Evolutionary conservation across 2,113 vertebrate species (phyloP).

Genomic region (Mohoua ochrocephala): DNA sequence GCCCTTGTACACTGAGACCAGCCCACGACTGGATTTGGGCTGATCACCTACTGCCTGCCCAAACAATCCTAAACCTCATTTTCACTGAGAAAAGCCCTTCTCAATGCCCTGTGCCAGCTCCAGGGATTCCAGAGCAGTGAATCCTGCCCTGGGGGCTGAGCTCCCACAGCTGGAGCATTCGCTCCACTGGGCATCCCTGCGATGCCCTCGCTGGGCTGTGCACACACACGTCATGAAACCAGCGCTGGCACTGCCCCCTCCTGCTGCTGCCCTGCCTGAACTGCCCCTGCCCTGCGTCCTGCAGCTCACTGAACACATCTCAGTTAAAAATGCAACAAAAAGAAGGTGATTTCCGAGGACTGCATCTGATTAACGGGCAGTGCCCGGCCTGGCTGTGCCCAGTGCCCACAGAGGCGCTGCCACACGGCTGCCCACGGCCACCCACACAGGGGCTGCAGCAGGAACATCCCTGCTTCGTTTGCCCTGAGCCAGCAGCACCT

Average conservation of each 20-base stretch:
- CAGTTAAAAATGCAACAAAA: not conserved
- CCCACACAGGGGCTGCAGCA: not conserved
- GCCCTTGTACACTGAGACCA: not conserved
- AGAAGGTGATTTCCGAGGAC: not conserved
- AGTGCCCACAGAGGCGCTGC: rapidly evolving
- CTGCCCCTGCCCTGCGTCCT: not conserved
- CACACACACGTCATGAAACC: not conserved
- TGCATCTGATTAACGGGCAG: not conserved
- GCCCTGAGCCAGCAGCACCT: not conserved
- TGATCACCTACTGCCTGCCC: not conserved
- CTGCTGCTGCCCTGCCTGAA: rapidly evolving
- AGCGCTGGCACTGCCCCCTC: not conserved
- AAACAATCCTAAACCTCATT: not conserved
- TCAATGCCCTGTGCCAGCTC: not conserved
- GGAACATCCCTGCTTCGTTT: rapidly evolving
- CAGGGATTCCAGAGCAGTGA: not conserved
- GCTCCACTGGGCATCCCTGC: not conserved
- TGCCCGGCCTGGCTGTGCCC: not conserved
- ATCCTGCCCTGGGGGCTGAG: not conserved
- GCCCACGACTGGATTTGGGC: not conserved
- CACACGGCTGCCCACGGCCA: not conserved
- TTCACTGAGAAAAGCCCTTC: not conserved
- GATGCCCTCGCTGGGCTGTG: rapidly evolving
- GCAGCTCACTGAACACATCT: not conserved
- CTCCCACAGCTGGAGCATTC: not conserved